Evolutionary conservation across 2,113 vertebrate species (phyloP), one percentile per base, ranked within the genome.

Genomic region (Cygnus atratus): DNA sequence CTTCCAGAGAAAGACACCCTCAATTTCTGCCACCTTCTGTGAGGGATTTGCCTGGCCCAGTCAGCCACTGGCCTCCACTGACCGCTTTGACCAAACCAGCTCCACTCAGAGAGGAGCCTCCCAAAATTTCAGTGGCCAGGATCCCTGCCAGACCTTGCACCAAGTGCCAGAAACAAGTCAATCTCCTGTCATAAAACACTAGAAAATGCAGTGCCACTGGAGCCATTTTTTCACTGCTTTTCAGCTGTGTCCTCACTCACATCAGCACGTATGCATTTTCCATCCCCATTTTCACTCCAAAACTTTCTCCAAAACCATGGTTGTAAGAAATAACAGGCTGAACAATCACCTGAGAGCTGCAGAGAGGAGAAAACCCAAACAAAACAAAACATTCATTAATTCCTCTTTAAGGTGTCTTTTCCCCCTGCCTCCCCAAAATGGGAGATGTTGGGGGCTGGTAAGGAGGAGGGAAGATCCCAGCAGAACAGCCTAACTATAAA

Each of bases 401-500:
- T 48, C 87, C 73, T 79, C 73, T 94, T 95, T 94, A 95, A 93
- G 93, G 31, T 84, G 77, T 66, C 50, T 84, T 91, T 93, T 78
- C 22, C 57, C 54, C 52, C 21, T 73, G 62, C n/a, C 59, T 68
- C 37, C 71, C 77, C 58, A 52, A 43, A 95, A 82, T 37, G 55
- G 43, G 58, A 90, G 50, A 80, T 62, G 44, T 43, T 71, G 84
- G 76, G 93, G 71, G 22, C 50, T 92, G 68, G 76, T 44, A 88
- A 90, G 52, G 78, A 70, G 85, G 85, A 96, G 46, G 54, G 94
- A 86, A 1, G 0, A 95, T 97, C 93, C 95, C 89, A 77, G 46
- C 89, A 90, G 95, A 95, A 91, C 81, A 93, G 66, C 58, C 92
- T 91, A 92, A 95, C 96, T 94, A 93, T 97, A 96, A 97, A 96